A percentile compares a stretch with the other conserved stretches of the same genome.
Conservation (phyloP, 2,888 invertebrate species). For the Lucinisca nassula region DNA sequence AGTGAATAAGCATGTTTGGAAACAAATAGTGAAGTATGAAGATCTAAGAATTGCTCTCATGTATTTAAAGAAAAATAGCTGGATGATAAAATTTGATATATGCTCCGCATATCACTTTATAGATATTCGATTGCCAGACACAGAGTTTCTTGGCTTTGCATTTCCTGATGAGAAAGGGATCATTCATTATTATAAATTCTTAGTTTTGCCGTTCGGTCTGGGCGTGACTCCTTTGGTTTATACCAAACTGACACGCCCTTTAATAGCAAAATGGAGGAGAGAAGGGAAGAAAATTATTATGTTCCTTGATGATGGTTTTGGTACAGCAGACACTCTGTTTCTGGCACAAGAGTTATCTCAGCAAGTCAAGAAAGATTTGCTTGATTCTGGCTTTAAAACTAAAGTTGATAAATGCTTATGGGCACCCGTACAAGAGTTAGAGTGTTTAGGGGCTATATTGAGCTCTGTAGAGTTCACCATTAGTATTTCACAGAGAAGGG, state of each 20-base stretch:
- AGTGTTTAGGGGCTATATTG: slow-evolving; percentile 45
- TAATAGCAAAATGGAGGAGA: slow-evolving; percentile 47
- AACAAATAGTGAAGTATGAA: slow-evolving; percentile 45
- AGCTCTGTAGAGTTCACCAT: slow-evolving; percentile 28
- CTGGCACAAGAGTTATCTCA: background rate
- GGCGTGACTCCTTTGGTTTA: slow-evolving; percentile 43
- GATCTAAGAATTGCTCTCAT: slow-evolving; percentile 44
- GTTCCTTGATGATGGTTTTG: slow-evolving; percentile 64
- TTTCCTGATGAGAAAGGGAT: no score
- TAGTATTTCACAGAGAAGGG: slow-evolving; percentile 26
- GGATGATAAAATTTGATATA: no score
- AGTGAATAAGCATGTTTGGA: slow-evolving; percentile 55
- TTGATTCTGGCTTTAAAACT: no score
- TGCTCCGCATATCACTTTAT: slow-evolving; percentile 45
- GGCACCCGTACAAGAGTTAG: slow-evolving; percentile 45
- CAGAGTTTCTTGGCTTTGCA: slow-evolving; percentile 35
- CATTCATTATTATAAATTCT: slow-evolving; percentile 41
- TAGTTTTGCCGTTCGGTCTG: slow-evolving; percentile 52
- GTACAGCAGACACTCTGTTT: slow-evolving; percentile 14
- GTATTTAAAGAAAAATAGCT: slow-evolving; percentile 15
- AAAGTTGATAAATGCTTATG: slow-evolving; percentile 48
- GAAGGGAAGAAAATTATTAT: slow-evolving; percentile 48
- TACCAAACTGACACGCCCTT: slow-evolving; percentile 49
- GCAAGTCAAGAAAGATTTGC: slow-evolving; percentile 15
- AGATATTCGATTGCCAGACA: slow-evolving; percentile 24